phyloP scores from a whole-genome alignment of 2,888 invertebrate genomes.

The Lithodes maja region DNA sequence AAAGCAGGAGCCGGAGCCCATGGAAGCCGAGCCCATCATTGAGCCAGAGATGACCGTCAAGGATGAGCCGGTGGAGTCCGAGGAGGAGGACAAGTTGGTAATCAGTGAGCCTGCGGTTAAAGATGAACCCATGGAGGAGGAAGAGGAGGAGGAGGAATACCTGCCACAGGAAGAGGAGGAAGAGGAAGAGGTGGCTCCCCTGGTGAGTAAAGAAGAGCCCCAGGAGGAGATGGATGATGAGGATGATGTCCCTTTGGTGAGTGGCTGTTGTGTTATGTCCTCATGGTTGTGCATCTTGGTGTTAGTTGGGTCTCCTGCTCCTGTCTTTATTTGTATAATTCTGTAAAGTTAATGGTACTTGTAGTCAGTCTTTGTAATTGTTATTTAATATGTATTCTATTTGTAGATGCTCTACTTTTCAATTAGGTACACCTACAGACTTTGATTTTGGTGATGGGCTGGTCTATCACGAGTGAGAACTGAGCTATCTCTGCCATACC shows the following conservation, averaged over 20 bases:
- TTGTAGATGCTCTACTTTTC: too few species aligned
- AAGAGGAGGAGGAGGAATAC: constrained; percentile 82
- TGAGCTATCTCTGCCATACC: too few species aligned
- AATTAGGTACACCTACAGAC: too few species aligned
- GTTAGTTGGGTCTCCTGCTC: background rate
- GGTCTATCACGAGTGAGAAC: too few species aligned
- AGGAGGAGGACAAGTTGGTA: constrained; percentile 62
- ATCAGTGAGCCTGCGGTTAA: constrained; percentile 74
- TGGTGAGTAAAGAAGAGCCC: constrained; percentile 74
- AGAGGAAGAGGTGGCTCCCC: constrained; percentile 60
- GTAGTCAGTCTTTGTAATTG: too few species aligned
- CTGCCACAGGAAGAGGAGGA: constrained; percentile 72
- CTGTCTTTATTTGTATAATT: background rate
- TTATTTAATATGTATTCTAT: too few species aligned
- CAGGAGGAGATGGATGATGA: constrained; percentile 78
- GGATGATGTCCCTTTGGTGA: constrained; percentile 77
- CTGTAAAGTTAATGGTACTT: background rate
- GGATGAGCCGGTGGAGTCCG: constrained; percentile 75
- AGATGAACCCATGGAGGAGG: constrained; percentile 74
- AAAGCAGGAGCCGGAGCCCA: constrained; percentile 42
- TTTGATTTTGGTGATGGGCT: too few species aligned
- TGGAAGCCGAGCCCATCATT: constrained; percentile 26
- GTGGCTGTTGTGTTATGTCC: background rate
- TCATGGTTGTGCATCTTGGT: background rate
- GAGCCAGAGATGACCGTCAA: constrained; percentile 74